phyloP scores from a whole-genome alignment of 2,888 invertebrate genomes.

The Diadegma fenestrale region DNA sequence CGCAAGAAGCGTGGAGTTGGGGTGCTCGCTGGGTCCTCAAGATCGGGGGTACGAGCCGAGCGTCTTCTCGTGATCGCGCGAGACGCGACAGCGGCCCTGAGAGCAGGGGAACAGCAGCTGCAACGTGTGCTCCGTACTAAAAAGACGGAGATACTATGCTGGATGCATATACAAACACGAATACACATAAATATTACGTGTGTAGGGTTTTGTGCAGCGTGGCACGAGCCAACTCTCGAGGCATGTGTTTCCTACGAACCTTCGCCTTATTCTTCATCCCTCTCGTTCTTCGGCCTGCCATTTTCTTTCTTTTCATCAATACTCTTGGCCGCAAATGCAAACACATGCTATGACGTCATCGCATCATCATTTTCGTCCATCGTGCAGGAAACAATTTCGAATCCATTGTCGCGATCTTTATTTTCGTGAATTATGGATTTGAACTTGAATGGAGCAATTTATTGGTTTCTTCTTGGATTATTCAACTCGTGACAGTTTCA shows the following conservation, averaged over 20 bases:
- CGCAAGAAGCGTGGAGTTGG: slow-evolving; percentile 14
- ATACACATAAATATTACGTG: slow-evolving; percentile 21
- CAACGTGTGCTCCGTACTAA: slow-evolving; percentile 62
- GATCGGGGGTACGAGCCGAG: slow-evolving; percentile 63
- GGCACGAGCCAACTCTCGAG: slow-evolving; percentile 81
- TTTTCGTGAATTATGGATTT: not conserved
- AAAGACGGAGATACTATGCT: slow-evolving; percentile 56
- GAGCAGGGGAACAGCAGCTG: slow-evolving; percentile 71
- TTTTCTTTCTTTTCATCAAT: slow-evolving; percentile 55
- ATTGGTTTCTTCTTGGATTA: slow-evolving; percentile 4
- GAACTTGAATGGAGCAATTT: not conserved
- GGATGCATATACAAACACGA: not conserved
- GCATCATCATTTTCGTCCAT: slow-evolving; percentile 11
- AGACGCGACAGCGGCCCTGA: slow-evolving; percentile 57
- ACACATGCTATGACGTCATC: slow-evolving; percentile 16
- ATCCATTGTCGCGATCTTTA: slow-evolving; percentile 18
- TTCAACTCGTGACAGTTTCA: slow-evolving; percentile 27
- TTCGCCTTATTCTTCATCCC: slow-evolving; percentile 63
- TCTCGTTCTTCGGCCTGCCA: slow-evolving; percentile 50
- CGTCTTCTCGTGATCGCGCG: slow-evolving; percentile 66
- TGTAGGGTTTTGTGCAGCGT: slow-evolving; percentile 71
- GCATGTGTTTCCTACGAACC: slow-evolving; percentile 79
- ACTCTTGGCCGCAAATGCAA: slow-evolving; percentile 37
- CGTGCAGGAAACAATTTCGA: not conserved
- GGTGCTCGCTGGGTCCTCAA: slow-evolving; percentile 47